phyloP scores from a whole-genome alignment of 2,113 vertebrate genomes.

The Caretta caretta region DNA sequence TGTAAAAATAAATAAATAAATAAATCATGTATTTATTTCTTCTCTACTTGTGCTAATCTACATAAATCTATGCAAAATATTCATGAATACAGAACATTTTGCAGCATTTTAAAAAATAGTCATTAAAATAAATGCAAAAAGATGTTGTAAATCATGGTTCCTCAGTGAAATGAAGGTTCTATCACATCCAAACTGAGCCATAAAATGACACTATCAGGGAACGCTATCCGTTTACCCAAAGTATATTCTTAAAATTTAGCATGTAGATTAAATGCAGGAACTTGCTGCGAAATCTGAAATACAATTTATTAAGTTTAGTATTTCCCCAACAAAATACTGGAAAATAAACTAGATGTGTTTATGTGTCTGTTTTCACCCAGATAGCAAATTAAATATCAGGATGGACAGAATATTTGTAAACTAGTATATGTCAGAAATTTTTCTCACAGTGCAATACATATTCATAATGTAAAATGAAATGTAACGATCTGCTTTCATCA shows the following conservation, averaged over 20 bases:
- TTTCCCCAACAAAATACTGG: background rate
- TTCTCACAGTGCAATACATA: background rate
- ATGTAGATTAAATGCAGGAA: conserved; percentile 1
- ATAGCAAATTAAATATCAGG: background rate
- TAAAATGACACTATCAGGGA: background rate
- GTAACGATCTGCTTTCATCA: background rate
- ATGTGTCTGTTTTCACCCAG: background rate
- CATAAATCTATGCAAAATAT: conserved; percentile 25
- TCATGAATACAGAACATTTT: conserved; percentile 13
- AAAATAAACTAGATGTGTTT: background rate
- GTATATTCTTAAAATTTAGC: background rate
- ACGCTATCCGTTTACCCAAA: conserved; percentile 18
- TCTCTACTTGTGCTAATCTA: background rate
- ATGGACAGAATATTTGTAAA: background rate
- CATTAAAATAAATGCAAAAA: conserved; percentile 42
- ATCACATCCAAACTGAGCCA: background rate
- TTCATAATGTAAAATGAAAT: background rate
- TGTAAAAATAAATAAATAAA: background rate
- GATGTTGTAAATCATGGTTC: conserved; percentile 7
- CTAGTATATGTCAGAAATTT: background rate
- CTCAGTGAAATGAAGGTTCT: background rate
- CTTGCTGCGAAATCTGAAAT: background rate
- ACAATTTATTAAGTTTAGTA: background rate
- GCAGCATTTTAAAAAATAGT: background rate
- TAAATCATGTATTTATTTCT: background rate